Percentiles rank a stretch among this genome's conserved stretches.
Evolutionary conservation across 2,113 vertebrate species (phyloP).

Genomic region (Passerina amoena): DNA sequence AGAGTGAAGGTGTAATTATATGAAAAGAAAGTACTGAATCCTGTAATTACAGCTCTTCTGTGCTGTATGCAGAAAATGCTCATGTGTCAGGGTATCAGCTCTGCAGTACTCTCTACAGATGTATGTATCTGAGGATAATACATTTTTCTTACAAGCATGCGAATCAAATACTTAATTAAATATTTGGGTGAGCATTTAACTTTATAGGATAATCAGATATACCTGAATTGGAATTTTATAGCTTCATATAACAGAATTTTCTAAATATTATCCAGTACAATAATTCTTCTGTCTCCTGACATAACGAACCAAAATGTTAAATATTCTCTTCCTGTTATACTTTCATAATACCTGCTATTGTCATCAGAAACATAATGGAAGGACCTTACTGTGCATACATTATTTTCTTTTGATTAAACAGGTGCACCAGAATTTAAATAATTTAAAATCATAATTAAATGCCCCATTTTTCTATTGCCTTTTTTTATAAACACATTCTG

Average conservation of each 20-base stretch:
- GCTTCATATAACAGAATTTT: not conserved
- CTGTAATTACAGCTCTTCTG: not conserved
- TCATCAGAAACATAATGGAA: slow-evolving; percentile 34
- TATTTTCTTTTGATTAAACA: slow-evolving; percentile 58
- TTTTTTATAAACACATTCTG: slow-evolving; percentile 22
- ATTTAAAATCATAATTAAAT: slow-evolving; percentile 40
- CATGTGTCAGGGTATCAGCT: not conserved
- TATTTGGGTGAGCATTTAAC: not conserved
- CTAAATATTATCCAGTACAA: not conserved
- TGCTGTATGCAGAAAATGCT: not conserved
- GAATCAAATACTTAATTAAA: not conserved
- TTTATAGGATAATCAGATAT: not conserved
- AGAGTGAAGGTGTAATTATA: not conserved
- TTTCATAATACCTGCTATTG: slow-evolving; percentile 45
- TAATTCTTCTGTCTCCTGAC: not conserved
- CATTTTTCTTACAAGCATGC: not conserved
- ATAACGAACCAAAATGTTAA: not conserved
- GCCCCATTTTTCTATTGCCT: not conserved
- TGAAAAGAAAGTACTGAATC: not conserved
- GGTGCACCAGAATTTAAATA: slow-evolving; percentile 36
- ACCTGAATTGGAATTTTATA: not conserved
- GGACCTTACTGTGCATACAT: slow-evolving; percentile 2
- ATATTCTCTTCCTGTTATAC: slow-evolving; percentile 26
- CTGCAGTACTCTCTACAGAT: not conserved
- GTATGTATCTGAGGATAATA: not conserved